Percentiles rank a stretch among this genome's conserved stretches.
phyloP scores from a whole-genome alignment of 2,113 vertebrate species.

The Turdus rufiventris region DNA sequence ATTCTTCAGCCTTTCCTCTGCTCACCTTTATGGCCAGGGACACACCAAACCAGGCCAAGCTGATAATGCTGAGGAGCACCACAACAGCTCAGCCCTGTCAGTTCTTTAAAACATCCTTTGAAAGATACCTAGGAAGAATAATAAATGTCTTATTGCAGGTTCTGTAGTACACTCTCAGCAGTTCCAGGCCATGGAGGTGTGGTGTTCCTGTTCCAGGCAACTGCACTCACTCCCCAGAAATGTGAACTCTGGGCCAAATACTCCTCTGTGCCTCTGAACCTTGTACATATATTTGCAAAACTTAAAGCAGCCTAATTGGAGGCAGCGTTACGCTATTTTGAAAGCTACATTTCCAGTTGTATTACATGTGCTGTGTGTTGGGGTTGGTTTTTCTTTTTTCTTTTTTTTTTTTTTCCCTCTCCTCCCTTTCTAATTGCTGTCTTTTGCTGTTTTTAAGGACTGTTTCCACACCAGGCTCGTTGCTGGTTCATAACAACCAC shows the following conservation, averaged over 20 bases:
- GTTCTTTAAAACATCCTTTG: neutral
- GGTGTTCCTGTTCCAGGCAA: neutral
- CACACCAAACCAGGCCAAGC: neutral
- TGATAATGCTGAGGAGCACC: neutral
- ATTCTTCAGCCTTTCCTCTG: neutral
- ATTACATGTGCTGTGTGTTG: neutral
- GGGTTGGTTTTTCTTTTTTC: neutral
- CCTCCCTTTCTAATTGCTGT: constrained; percentile 30
- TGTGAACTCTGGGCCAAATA: constrained; percentile 7
- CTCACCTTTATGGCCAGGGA: neutral
- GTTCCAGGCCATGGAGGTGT: neutral
- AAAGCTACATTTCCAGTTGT: constrained; percentile 38
- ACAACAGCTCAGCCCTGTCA: neutral
- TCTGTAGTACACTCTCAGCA: accelerated
- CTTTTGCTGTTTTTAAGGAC: constrained; percentile 31
- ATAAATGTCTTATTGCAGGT: neutral
- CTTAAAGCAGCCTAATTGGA: neutral
- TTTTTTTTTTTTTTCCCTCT: neutral
- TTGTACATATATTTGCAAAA: constrained; percentile 29
- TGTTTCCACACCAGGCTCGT: neutral
- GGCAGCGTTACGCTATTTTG: neutral
- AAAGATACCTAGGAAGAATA: accelerated
- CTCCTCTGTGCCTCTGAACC: constrained; percentile 18
- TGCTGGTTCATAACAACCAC: constrained; percentile 24
- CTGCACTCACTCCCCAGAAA: neutral